Evolutionary conservation across 1,140 invertebrate genomes (phyloP).

Genomic region (Rhysida immarginata): DNA sequence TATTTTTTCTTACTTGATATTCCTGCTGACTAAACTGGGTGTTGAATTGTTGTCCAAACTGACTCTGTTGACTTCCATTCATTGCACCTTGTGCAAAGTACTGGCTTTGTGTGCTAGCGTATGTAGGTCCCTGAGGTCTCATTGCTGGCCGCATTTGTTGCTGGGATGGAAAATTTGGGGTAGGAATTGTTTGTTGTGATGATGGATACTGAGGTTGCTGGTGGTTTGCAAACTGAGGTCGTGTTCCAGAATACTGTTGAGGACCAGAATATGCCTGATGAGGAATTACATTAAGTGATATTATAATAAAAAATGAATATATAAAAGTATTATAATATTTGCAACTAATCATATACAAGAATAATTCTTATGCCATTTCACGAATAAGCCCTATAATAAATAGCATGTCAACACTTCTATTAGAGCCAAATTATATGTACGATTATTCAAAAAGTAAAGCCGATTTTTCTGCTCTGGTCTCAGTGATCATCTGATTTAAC

Average conservation of each 20-base stretch:
- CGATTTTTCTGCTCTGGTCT: too few relatives aligned
- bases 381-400: too few relatives aligned
- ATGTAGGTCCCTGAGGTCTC: conserved; percentile 18
- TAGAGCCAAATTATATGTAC: too few relatives aligned
- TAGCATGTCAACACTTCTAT: too few relatives aligned
- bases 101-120: conserved; percentile 32
- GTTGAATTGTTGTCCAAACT: conserved; percentile 16
- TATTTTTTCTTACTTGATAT: conserved; percentile 7
- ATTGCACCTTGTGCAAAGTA: conserved; percentile 34
- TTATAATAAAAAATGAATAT: too few relatives aligned
- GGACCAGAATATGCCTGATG: conserved; percentile 12
- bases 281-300: too few relatives aligned
- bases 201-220: conserved; percentile 18
- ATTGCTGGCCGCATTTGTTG: conserved; percentile 30
- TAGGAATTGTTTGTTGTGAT: conserved; percentile 27
- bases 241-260: conserved; percentile 20
- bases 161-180: conserved; percentile 49
- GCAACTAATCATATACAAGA: too few relatives aligned
- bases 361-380: too few relatives aligned
- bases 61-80: conserved; percentile 22
- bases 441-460: too few relatives aligned
- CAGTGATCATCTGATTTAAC: too few relatives aligned
- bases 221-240: conserved; percentile 15
- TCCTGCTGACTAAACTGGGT: conserved; percentile 16
- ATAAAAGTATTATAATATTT: too few relatives aligned